A percentile compares a stretch with the other conserved stretches of the same genome.
Conservation (phyloP, 2,888 invertebrate genomes). For the Siphlonurus alternatus region DNA sequence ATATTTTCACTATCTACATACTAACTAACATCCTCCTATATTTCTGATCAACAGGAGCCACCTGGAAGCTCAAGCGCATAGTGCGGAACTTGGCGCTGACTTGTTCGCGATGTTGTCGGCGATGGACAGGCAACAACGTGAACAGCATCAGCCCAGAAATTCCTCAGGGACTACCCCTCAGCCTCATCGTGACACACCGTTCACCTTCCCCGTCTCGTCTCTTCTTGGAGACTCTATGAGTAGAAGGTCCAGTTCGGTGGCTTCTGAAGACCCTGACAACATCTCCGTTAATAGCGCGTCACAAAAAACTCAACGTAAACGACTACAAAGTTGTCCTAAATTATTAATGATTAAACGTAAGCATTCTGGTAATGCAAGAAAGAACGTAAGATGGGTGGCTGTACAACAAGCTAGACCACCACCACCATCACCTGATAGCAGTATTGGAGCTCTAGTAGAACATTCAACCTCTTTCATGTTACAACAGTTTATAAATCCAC, state of each 20-base stretch:
- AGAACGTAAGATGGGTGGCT: not conserved
- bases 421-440: not conserved
- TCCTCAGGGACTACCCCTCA: not conserved
- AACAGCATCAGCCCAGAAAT: not conserved
- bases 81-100: slow-evolving; percentile 1
- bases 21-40: too few species aligned
- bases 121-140: not conserved
- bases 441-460: not conserved
- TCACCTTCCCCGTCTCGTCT: not conserved
- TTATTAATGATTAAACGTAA: not conserved
- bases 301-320: not conserved
- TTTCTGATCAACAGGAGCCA: not conserved
- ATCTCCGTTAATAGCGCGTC: not conserved
- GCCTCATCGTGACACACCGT: not conserved
- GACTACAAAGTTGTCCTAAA: not conserved
- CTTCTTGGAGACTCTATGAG: not conserved
- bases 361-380: not conserved
- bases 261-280: not conserved
- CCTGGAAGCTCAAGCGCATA: not conserved
- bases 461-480: not conserved
- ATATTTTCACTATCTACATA: too few species aligned
- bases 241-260: not conserved
- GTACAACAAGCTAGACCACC: not conserved
- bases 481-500: not conserved
- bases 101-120: not conserved